Evolutionary conservation across 2,888 invertebrate species (phyloP).

Genomic region (Orchestes rusci): DNA sequence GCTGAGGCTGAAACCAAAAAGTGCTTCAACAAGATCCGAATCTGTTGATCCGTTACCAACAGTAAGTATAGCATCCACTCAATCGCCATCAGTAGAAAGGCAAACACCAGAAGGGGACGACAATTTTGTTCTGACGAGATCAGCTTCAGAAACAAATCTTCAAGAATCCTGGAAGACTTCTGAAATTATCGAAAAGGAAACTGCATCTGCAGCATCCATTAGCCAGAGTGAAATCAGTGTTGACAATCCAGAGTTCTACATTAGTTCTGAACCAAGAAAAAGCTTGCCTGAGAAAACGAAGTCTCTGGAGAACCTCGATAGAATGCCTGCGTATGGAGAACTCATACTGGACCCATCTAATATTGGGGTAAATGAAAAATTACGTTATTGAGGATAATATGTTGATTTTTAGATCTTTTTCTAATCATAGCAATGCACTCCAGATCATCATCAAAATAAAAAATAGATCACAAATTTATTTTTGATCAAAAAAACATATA

Average conservation of each 20-base stretch:
- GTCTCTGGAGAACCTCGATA: slow-evolving; percentile 38
- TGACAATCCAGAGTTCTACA: slow-evolving; percentile 26
- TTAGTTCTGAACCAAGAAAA: slow-evolving; percentile 20
- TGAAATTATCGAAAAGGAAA: slow-evolving; percentile 32
- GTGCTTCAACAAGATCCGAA: slow-evolving; percentile 15
- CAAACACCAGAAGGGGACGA: slow-evolving; percentile 36
- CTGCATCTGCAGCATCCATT: slow-evolving; percentile 13
- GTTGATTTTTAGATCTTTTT: too few species aligned
- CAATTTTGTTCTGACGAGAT: slow-evolving; percentile 32
- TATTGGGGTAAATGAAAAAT: slow-evolving; percentile 30
- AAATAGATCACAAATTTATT: too few species aligned
- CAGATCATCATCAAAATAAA: too few species aligned
- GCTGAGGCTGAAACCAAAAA: slow-evolving; percentile 32
- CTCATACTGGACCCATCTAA: slow-evolving; percentile 36
- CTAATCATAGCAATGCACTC: too few species aligned
- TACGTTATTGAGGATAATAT: background rate
- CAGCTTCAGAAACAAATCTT: slow-evolving; percentile 37
- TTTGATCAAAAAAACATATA: too few species aligned
- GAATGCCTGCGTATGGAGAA: slow-evolving; percentile 43
- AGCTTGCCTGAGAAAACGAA: slow-evolving; percentile 32
- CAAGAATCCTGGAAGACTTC: slow-evolving; percentile 36
- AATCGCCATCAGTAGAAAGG: slow-evolving; percentile 28
- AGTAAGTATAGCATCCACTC: slow-evolving; percentile 27
- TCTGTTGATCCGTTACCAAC: slow-evolving; percentile 25
- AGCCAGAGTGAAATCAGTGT: slow-evolving; percentile 25